Conservation (phyloP, 2,113 vertebrate species). For the Pogonocichla stellata region DNA sequence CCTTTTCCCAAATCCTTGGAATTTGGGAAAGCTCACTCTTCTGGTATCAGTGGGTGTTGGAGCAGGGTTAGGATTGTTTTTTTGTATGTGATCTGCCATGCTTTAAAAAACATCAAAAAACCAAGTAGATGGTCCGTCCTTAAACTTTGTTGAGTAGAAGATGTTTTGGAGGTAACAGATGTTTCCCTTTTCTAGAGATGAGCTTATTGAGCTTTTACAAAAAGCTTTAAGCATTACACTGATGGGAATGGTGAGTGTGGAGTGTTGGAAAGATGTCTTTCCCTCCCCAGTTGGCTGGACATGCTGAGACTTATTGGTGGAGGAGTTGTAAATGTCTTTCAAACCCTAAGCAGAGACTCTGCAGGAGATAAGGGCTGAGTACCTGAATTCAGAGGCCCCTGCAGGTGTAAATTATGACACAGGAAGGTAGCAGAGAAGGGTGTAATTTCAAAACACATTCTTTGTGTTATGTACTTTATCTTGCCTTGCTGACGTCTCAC, state of each 20-base stretch:
- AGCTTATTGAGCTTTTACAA: neutral
- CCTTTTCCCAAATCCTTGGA: neutral
- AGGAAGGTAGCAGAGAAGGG: neutral
- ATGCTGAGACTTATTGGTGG: neutral
- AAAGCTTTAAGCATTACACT: neutral
- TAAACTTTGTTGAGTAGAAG: neutral
- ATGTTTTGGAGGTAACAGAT: neutral
- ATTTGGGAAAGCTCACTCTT: neutral
- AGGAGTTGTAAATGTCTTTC: neutral
- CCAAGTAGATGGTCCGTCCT: neutral
- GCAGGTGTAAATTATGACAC: constrained; percentile 18
- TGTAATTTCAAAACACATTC: constrained; percentile 1
- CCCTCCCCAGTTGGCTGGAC: neutral
- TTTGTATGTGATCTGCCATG: neutral
- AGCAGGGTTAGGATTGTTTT: neutral
- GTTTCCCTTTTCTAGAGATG: neutral
- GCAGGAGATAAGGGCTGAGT: neutral
- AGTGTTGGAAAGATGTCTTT: neutral
- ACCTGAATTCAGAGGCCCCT: constrained; percentile 2
- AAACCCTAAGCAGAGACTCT: neutral
- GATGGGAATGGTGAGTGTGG: neutral
- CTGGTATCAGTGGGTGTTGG: neutral
- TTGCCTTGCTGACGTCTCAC: neutral
- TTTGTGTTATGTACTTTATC: neutral
- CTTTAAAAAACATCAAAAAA: neutral